Base-by-base conservation (phyloP, 2,797 vertebrate species). In the Chaetophractus vellerosus region DNA sequence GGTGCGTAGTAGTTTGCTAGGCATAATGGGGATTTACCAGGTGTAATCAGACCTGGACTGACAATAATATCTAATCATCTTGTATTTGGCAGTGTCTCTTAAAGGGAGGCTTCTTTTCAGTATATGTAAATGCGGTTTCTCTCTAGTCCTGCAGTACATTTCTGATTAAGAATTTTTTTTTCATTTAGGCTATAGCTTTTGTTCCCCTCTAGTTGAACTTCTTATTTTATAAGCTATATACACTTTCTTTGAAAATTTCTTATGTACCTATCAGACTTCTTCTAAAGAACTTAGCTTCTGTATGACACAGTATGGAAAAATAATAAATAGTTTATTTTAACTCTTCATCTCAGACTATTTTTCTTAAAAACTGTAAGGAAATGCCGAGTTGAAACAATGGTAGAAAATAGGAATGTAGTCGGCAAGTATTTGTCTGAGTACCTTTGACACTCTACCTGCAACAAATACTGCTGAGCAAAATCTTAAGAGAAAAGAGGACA, bases 131-230 rank as follows among this genome's bases (percentile, higher is more conserved):
- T 45, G 69, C 16, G 78, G 6, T 71, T 88, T 64, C 9, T 38
- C 38, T 38, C 38, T 38, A 38, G 38, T 38, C 38, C 16, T 69
- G 2, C 23, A 88, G 28, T 75, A 38, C 52, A 50, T 91, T 92
- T 87, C 45, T 83, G 36, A 24, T 91, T 38, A 38, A 66, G 69
- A 63, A 86, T 48, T 33, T 87, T 36, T 75, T 50, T 57, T 2
- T 11, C 36, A 26, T 55, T 94, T 92, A 85, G 52, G 52, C 92
- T 85, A 50, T 75, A 78, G 5, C 75, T 88, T 52, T 76, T 90
- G 31, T 76, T 71, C 15, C 16, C 18, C 26, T 90, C 15, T 90
- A 31, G 41, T 71, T 71, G 71, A 72, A 2, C 38, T 48, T 72
- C 28, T 72, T 87, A 50, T 78, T 94, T 87, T 84, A 38, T 80